phyloP scores from a whole-genome alignment of 2,888 invertebrate species.

The Cheilosia grossa region DNA sequence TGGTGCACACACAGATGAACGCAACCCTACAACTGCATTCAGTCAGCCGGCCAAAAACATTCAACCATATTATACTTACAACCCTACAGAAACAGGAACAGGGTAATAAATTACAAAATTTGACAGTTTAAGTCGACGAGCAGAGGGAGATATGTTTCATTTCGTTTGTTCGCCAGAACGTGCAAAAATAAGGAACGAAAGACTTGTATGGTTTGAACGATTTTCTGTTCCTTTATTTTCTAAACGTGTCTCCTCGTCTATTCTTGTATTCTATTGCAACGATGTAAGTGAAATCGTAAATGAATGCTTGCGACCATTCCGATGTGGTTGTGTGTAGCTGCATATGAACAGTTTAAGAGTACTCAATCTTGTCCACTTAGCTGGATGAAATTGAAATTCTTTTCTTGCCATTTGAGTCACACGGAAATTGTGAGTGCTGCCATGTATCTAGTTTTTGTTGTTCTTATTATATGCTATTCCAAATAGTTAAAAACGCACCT shows the following conservation, averaged over 20 bases:
- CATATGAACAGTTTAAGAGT: background rate
- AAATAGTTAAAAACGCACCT: too few species aligned
- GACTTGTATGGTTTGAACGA: conserved; percentile 31
- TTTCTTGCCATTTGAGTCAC: conserved; percentile 7
- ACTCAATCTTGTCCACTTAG: conserved; percentile 36
- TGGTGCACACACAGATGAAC: conserved; percentile 46
- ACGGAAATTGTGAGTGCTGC: background rate
- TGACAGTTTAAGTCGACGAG: conserved; percentile 81
- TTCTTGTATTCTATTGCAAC: conserved; percentile 6
- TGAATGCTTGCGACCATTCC: conserved; percentile 5
- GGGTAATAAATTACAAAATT: conserved; percentile 83
- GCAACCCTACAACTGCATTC: conserved; percentile 64
- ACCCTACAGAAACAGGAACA: conserved; percentile 81
- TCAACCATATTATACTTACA: background rate
- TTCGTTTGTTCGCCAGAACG: conserved; percentile 41
- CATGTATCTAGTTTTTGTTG: background rate
- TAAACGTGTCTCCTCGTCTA: background rate
- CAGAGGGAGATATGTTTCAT: conserved; percentile 53
- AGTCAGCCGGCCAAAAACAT: conserved; percentile 60
- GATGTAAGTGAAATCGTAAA: conserved; percentile 42
- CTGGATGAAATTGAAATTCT: background rate
- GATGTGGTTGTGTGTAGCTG: background rate
- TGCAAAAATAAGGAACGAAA: conserved; percentile 44
- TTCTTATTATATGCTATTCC: too few species aligned
- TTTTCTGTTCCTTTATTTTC: conserved; percentile 26